Evolutionary conservation across 2,797 vertebrate genomes (phyloP), one percentile per base, ranked within the genome.

Genomic region (Fistularia tabacaria): DNA sequence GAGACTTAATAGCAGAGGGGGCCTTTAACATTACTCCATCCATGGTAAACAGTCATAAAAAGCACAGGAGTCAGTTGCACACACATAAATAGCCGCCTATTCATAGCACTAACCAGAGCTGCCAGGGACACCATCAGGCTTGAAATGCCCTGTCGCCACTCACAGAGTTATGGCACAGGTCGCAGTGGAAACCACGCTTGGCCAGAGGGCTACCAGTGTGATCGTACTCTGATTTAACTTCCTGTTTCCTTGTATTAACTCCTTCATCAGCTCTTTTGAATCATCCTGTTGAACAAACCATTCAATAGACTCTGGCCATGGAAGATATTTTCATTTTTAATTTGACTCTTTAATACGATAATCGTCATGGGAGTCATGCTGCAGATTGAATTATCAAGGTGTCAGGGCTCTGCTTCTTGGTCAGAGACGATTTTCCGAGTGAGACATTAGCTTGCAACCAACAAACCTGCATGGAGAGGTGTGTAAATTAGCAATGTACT

Each of bases 81-180:
- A 85, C 87, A 88, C 83, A 86, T 73, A 87, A 87, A 91, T 88
- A 90, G 86, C 66, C 15, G 74, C 76, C 87, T 90, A 90, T 89
- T 90, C 76, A 83, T 89, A 90, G 86, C 66, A 59, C 80, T 72
- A 85, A 84, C 72, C 69, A 79, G 79, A 63, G 69, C 77, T 78
- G 82, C 79, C 80, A 78, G 70, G 64, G 74, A 83, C 79, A 68
- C 49, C 73, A 62, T 47, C 9, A 14, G 73, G 62, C 76, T 56
- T 75, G 69, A 85, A 81, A 85, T 57, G 66, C 59, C 73, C 76
- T 73, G 75, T 84, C 45, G 73, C 77, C 74, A 59, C 72, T 71
- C 38, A 36, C 13, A 71, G 69, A 84, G 71, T 80, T 76, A 76
- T 75, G 63, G 61, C 66, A 52, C 10, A 9, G 42, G 51, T 51